A percentile compares a stretch with the other conserved stretches of the same genome.
Evolutionary conservation across 2,113 vertebrate genomes (phyloP).

Genomic region (Micromys minutus): DNA sequence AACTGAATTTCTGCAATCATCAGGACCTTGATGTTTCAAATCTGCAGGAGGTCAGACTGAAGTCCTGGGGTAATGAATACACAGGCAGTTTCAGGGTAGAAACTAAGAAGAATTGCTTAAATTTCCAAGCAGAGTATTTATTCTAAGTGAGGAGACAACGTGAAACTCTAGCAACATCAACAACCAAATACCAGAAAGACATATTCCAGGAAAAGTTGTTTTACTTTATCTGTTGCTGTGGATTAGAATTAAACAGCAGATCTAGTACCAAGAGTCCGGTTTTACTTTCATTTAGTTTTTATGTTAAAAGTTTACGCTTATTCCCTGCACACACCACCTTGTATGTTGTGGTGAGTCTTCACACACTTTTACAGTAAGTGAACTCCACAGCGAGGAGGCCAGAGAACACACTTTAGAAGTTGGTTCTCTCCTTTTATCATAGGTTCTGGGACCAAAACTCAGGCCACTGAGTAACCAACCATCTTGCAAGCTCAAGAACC

Average conservation of each 20-base stretch:
- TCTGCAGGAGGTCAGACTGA: constrained; percentile 43
- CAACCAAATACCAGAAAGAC: background rate
- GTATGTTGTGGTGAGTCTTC: background rate
- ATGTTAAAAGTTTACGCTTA: background rate
- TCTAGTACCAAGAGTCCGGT: background rate
- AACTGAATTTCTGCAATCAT: constrained; percentile 18
- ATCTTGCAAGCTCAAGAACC: background rate
- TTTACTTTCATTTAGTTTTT: background rate
- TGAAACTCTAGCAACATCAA: background rate
- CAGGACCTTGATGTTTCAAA: constrained; percentile 24
- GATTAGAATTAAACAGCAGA: background rate
- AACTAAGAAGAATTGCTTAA: constrained; percentile 5
- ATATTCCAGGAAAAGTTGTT: background rate
- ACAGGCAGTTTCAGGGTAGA: constrained; percentile 36
- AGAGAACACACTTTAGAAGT: background rate
- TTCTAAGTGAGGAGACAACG: background rate
- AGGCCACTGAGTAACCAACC: background rate
- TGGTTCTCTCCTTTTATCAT: background rate
- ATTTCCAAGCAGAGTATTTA: constrained; percentile 33
- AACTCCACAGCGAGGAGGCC: background rate
- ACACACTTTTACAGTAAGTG: background rate
- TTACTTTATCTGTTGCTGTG: background rate
- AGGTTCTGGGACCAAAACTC: background rate
- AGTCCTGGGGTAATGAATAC: constrained; percentile 3
- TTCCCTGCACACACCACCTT: background rate